A percentile compares a stretch with the other conserved stretches of the same genome.
Evolutionary conservation across 2,113 vertebrate genomes (phyloP).

Genomic region (Zeus faber): DNA sequence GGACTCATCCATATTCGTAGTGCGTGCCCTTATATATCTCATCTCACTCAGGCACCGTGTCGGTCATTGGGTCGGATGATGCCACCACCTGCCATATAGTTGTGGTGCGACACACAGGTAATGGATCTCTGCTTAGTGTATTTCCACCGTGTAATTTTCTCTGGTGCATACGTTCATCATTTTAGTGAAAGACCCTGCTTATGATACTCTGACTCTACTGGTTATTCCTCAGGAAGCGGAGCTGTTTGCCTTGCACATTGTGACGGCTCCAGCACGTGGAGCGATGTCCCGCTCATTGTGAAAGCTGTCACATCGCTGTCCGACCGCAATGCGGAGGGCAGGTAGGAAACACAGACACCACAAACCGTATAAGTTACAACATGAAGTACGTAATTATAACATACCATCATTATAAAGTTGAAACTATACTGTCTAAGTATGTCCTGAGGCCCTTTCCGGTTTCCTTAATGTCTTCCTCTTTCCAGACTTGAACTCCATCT

Average conservation of each 20-base stretch:
- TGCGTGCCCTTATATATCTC: background rate
- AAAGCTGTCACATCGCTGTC: slow-evolving; percentile 81
- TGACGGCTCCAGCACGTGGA: slow-evolving; percentile 85
- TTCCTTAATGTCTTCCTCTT: slow-evolving; percentile 1
- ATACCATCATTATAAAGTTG: background rate
- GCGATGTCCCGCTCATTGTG: slow-evolving; percentile 82
- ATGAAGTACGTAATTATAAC: background rate
- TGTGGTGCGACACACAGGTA: slow-evolving; percentile 94
- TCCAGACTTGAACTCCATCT: slow-evolving; percentile 91
- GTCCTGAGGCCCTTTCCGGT: no score
- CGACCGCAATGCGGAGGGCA: slow-evolving; percentile 69
- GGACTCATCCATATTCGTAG: background rate
- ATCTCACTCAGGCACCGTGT: slow-evolving; percentile 81
- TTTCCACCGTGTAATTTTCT: background rate
- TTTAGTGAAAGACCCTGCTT: no score
- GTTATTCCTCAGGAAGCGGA: slow-evolving; percentile 80
- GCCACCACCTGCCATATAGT: slow-evolving; percentile 97
- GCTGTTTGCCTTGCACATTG: slow-evolving; percentile 90
- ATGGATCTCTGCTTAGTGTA: background rate
- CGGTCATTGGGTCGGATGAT: slow-evolving; percentile 92
- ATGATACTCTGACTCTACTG: no score
- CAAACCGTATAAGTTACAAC: background rate
- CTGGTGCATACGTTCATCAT: background rate
- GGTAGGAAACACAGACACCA: slow-evolving; percentile 68
- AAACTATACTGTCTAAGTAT: no score